Percentiles rank a stretch among this genome's conserved stretches.
Evolutionary conservation across 2,888 invertebrate genomes (phyloP).

Genomic region (Entomobrya proxima): DNA sequence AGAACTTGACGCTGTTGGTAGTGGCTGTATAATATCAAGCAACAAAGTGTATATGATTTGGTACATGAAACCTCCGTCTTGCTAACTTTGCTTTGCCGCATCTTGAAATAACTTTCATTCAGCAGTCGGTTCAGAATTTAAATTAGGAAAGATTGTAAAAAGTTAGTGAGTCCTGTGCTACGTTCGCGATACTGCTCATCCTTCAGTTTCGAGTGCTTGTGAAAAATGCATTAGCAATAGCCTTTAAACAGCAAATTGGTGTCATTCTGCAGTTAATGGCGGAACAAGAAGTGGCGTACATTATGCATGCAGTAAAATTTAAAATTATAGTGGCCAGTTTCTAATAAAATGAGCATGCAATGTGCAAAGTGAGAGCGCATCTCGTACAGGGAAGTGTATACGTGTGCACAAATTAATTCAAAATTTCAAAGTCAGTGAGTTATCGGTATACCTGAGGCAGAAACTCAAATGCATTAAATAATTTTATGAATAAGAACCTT

Average conservation of each 20-base stretch:
- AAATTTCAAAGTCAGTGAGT: no score
- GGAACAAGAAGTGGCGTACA: background rate
- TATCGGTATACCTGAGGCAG: no score
- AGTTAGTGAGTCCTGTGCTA: background rate
- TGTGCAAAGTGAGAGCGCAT: no score
- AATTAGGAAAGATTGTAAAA: slow-evolving; percentile 16
- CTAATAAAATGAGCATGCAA: no score
- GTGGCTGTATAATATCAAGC: no score
- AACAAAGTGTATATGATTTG: background rate
- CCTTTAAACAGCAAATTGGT: slow-evolving; percentile 11
- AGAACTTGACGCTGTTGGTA: background rate
- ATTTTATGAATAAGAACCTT: no score
- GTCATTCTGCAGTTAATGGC: background rate
- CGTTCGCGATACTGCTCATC: background rate
- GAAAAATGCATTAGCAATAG: background rate
- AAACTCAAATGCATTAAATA: no score
- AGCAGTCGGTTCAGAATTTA: slow-evolving; percentile 22
- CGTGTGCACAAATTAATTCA: no score
- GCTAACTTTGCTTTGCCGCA: background rate
- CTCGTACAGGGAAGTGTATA: no score
- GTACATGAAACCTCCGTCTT: background rate
- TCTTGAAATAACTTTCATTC: background rate
- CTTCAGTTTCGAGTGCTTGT: background rate
- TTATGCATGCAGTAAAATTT: no score
- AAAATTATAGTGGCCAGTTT: no score